phyloP scores from a whole-genome alignment of 2,113 vertebrate genomes.

The Garra rufa region DNA sequence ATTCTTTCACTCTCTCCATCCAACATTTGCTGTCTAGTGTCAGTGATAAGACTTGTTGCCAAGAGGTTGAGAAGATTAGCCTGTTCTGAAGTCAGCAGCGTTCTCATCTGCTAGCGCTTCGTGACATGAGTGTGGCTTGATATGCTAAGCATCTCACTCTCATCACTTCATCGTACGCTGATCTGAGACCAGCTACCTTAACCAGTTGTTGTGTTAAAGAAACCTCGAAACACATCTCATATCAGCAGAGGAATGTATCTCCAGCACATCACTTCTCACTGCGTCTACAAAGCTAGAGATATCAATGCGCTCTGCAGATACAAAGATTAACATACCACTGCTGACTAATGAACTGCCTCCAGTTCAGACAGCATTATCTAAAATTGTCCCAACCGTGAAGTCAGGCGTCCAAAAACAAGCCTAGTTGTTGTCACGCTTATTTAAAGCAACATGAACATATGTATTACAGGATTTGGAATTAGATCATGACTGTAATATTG shows the following conservation, averaged over 20 bases:
- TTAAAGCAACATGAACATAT: background rate
- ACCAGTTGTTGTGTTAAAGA: constrained; percentile 11
- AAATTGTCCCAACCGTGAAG: background rate
- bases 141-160: constrained; percentile 17
- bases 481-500: background rate
- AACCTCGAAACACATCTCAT: background rate
- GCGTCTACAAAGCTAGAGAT: constrained; percentile 5
- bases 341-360: constrained; percentile 3
- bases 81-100: constrained; percentile 11
- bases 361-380: background rate
- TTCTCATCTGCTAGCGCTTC: constrained; percentile 9
- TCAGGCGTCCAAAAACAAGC: background rate
- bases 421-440: background rate
- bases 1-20: background rate
- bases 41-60: constrained; percentile 34
- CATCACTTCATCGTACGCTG: constrained; percentile 25
- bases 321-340: constrained; percentile 21
- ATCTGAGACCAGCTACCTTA: background rate
- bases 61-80: constrained; percentile 9
- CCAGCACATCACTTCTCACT: background rate
- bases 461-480: background rate
- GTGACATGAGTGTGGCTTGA: constrained; percentile 26
- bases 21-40: constrained; percentile 16
- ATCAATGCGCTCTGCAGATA: background rate
- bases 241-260: constrained; percentile 6